A percentile compares a stretch with the other conserved stretches of the same genome.
Conservation (phyloP, 2,797 vertebrate genomes). For the Megaceryle alcyon region DNA sequence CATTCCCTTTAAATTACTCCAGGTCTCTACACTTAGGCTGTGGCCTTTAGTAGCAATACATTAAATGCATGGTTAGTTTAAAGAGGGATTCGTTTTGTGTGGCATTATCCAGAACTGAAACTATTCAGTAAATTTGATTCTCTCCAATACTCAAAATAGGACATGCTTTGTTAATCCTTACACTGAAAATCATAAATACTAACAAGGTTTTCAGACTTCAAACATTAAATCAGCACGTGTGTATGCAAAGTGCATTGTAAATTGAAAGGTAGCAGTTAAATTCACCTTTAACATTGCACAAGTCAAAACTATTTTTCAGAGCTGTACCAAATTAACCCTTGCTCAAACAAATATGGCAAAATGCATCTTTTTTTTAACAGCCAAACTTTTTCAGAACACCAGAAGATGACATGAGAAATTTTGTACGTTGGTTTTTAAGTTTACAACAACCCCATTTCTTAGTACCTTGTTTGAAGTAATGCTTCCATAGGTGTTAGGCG, state of each 20-base stretch:
- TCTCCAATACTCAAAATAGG: background rate
- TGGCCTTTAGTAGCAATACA: background rate
- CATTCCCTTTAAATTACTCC: background rate
- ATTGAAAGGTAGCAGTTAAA: background rate
- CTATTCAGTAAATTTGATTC: background rate
- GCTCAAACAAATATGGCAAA: background rate
- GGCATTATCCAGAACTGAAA: background rate
- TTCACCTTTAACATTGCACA: background rate
- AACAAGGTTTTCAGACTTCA: background rate
- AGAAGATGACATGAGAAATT: background rate
- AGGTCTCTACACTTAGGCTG: background rate
- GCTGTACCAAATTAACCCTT: background rate
- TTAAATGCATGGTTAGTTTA: background rate
- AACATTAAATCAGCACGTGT: background rate
- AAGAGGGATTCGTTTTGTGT: background rate
- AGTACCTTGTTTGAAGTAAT: constrained; percentile 94
- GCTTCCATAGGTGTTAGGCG: constrained; percentile 96
- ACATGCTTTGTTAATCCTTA: background rate
- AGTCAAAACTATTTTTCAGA: background rate
- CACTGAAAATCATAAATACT: background rate
- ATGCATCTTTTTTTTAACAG: background rate
- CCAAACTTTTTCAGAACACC: background rate
- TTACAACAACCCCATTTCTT: background rate
- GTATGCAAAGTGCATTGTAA: background rate
- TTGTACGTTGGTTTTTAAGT: background rate